Conservation (phyloP, 2,113 vertebrate genomes). For the Isichthys henryi region DNA sequence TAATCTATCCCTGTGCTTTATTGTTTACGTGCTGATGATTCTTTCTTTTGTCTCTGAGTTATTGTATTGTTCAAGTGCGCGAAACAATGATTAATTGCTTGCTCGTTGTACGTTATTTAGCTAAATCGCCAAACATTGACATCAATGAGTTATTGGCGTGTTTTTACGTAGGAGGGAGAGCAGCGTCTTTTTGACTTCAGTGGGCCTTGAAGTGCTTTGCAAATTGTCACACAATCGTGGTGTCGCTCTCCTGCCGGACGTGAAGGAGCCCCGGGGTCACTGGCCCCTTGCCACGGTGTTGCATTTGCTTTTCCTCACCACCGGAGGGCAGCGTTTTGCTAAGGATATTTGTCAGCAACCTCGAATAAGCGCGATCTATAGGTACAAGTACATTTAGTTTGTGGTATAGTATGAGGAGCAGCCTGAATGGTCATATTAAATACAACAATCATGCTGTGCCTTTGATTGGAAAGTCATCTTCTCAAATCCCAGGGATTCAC, state of each 20-base stretch:
- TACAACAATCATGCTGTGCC: not conserved
- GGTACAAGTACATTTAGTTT: not conserved
- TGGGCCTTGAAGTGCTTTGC: not conserved
- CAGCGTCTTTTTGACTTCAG: not conserved
- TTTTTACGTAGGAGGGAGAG: not conserved
- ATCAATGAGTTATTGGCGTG: not conserved
- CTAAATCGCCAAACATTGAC: not conserved
- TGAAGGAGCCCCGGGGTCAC: not conserved
- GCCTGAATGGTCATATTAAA: not conserved
- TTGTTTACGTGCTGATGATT: not conserved
- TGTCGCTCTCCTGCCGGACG: not conserved
- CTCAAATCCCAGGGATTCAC: not conserved
- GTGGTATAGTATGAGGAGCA: not conserved
- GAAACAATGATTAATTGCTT: not conserved
- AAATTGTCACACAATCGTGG: not conserved
- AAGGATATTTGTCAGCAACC: not conserved
- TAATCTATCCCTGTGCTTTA: not conserved
- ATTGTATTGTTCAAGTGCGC: not conserved
- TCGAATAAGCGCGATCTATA: not conserved
- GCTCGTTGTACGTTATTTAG: not conserved
- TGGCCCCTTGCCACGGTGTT: not conserved
- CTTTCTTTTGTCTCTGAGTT: not conserved
- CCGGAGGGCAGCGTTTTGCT: not conserved
- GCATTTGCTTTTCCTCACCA: not conserved
- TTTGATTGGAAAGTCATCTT: not conserved